Conservation (phyloP, 2,113 vertebrate species). For the Paratilapia polleni region DNA sequence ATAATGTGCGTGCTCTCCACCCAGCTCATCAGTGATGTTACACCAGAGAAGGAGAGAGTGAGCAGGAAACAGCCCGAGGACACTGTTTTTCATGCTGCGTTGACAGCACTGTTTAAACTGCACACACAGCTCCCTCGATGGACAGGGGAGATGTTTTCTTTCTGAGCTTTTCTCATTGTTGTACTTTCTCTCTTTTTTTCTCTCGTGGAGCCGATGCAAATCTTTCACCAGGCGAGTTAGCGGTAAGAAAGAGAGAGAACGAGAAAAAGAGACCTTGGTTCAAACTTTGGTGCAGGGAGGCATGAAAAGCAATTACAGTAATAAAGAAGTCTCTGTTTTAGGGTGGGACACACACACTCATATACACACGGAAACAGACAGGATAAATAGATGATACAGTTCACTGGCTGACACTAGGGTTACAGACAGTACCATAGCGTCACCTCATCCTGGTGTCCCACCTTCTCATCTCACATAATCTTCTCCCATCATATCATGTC, state of each 20-base stretch:
- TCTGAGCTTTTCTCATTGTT: conserved; percentile 50
- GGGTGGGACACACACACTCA: neutral
- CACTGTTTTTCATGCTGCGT: conserved; percentile 33
- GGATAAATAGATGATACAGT: neutral
- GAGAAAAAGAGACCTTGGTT: neutral
- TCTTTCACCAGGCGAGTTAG: conserved; percentile 18
- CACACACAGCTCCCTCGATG: conserved; percentile 64
- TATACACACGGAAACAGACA: conserved; percentile 3
- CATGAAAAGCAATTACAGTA: conserved; percentile 17
- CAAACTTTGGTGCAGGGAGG: conserved; percentile 13
- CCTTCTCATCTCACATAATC: neutral
- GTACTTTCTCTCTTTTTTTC: conserved; percentile 25
- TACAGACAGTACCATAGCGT: neutral
- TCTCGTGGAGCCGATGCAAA: conserved; percentile 8
- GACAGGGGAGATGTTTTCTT: conserved; percentile 59
- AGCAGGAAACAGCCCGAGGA: conserved; percentile 50
- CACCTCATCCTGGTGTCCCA: neutral
- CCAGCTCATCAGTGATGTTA: conserved; percentile 28
- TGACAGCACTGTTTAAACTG: conserved; percentile 50
- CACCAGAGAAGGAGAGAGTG: neutral
- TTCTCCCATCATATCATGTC: neutral
- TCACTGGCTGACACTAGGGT: neutral
- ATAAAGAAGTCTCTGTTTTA: conserved; percentile 34
- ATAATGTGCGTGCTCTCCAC: neutral
- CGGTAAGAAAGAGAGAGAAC: neutral